These are phyloP conservation scores for Anguilla megastoma DNA, from an alignment of 2,797 vertebrate species.

Conservation along the genomic window DNA sequence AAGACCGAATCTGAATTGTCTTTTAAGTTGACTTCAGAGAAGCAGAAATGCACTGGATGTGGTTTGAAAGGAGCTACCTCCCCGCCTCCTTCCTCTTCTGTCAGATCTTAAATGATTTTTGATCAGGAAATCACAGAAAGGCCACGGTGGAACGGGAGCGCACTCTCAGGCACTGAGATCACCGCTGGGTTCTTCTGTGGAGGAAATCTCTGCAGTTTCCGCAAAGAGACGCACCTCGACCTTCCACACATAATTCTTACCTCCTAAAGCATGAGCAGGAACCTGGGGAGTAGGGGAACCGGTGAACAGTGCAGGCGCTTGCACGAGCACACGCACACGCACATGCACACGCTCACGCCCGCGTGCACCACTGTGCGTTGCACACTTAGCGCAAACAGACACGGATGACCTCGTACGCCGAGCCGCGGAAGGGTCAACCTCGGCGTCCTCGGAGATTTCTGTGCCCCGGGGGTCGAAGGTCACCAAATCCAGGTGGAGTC, in stretches of 20 bases:
- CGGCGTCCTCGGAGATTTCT: constrained; percentile 63
- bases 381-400: constrained; percentile 34
- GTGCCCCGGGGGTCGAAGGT: constrained; percentile 69
- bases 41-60: constrained; percentile 59
- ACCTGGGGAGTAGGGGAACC: background rate
- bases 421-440: constrained; percentile 58
- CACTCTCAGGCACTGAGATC: constrained; percentile 46
- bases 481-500: constrained; percentile 72
- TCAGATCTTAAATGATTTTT: constrained; percentile 50
- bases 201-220: constrained; percentile 42
- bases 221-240: constrained; percentile 29
- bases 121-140: constrained; percentile 51
- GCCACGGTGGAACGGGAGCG: constrained; percentile 36
- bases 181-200: constrained; percentile 40
- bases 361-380: background rate
- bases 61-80: constrained; percentile 42
- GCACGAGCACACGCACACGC: constrained; percentile 27
- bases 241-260: constrained; percentile 27
- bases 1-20: constrained; percentile 55
- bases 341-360: constrained; percentile 31
- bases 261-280: background rate
- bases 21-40: constrained; percentile 68
- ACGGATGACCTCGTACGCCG: constrained; percentile 50
- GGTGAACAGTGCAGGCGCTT: constrained; percentile 26
- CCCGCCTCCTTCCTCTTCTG: constrained; percentile 14